Conservation (phyloP, 2,888 invertebrate species). For the Philereme vetulata region DNA sequence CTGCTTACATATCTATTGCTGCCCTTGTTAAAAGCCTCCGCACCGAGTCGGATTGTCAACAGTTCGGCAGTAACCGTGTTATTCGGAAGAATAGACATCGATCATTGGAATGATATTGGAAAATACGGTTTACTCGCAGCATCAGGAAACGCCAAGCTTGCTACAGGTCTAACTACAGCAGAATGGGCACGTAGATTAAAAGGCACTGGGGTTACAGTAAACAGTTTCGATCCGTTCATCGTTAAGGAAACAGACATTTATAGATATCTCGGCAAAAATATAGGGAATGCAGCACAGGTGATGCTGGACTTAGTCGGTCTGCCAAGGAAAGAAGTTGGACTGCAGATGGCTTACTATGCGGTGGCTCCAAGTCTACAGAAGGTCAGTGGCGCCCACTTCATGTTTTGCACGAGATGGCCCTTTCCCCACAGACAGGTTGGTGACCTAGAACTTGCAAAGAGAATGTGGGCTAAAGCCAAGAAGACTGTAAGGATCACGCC, state of each 20-base stretch:
- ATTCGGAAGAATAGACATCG: constrained; percentile 67
- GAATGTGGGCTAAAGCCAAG: constrained; percentile 66
- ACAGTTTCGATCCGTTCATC: constrained; percentile 84
- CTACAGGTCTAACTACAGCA: constrained; percentile 84
- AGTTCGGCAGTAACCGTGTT: constrained; percentile 84
- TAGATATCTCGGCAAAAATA: constrained; percentile 9
- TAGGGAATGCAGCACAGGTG: constrained; percentile 7
- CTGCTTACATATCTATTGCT: constrained; percentile 87
- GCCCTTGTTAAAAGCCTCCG: constrained; percentile 76
- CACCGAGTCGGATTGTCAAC: constrained; percentile 85
- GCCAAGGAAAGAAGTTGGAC: constrained; percentile 62
- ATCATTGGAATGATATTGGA: constrained; percentile 67
- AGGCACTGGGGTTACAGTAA: constrained; percentile 85
- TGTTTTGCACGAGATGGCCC: constrained; percentile 60
- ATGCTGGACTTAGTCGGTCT: constrained; percentile 53
- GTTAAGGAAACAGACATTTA: constrained; percentile 59
- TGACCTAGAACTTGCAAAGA: constrained; percentile 51
- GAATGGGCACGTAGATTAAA: constrained; percentile 82
- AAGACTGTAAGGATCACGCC: constrained; percentile 56
- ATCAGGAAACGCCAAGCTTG: constrained; percentile 81
- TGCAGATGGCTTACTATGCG: constrained; percentile 63
- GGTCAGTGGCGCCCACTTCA: constrained; percentile 63
- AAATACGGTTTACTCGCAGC: constrained; percentile 54
- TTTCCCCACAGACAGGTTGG: constrained; percentile 61
- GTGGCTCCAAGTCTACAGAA: constrained; percentile 54